These are phyloP conservation scores for Ichneumoninae sp. DNA, from an alignment of 2,888 invertebrate species.

Conservation along the genomic window DNA sequence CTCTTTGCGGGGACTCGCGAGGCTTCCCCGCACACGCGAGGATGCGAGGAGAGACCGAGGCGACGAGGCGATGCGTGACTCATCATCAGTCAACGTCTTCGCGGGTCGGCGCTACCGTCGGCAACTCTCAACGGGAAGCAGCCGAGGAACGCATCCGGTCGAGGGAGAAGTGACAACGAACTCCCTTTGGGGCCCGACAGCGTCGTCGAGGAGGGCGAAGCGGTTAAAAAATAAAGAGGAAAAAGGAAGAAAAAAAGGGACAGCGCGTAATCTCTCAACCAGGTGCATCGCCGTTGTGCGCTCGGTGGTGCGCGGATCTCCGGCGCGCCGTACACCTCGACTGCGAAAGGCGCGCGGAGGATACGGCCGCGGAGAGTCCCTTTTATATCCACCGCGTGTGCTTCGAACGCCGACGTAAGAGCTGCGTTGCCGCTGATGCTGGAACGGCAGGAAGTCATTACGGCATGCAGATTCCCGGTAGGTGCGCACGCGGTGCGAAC, in stretches of 20 bases:
- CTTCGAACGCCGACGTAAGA: slow-evolving; percentile 7
- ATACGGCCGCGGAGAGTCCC: slow-evolving; percentile 15
- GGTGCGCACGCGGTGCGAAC: slow-evolving; percentile 63
- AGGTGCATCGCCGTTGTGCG: background rate
- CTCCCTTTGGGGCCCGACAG: background rate
- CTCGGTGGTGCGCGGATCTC: slow-evolving; percentile 15
- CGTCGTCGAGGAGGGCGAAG: background rate
- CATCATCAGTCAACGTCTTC: slow-evolving; percentile 61
- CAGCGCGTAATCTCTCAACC: background rate
- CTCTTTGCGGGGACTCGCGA: background rate
- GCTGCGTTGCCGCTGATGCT: slow-evolving; percentile 37
- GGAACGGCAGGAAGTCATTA: slow-evolving; percentile 81
- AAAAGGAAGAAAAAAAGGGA: background rate
- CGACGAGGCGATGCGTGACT: slow-evolving; percentile 54
- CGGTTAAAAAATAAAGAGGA: background rate
- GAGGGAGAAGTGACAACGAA: slow-evolving; percentile 38
- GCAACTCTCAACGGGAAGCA: slow-evolving; percentile 20
- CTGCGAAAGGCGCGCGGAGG: slow-evolving; percentile 48
- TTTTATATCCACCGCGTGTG: slow-evolving; percentile 46
- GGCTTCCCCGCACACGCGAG: slow-evolving; percentile 18
- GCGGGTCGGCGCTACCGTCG: slow-evolving; percentile 13
- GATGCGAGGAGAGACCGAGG: slow-evolving; percentile 8
- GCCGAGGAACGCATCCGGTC: slow-evolving; percentile 19
- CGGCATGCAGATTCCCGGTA: slow-evolving; percentile 78
- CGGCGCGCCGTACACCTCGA: slow-evolving; percentile 31